Evolutionary conservation across 2,797 vertebrate species (phyloP), one percentile per base, ranked within the genome.

Genomic region (Microtus obscurus): DNA sequence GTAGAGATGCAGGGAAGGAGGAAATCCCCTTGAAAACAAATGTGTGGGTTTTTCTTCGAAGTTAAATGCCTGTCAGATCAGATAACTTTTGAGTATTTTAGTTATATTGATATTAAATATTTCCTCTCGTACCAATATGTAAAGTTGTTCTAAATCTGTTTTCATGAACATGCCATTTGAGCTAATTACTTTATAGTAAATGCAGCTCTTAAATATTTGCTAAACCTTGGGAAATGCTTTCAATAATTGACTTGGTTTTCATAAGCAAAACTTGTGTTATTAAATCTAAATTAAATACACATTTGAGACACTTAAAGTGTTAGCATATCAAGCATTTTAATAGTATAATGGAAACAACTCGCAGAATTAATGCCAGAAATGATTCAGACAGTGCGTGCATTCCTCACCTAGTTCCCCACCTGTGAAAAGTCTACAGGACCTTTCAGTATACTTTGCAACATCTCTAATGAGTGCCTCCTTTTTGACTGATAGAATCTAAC

Each of bases 271-370:
- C 96, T 97, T 95, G 96, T 97, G 97, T 98, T 98, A 98, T 98
- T 98, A 98, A 98, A 98, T 98, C 96, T 98, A 98, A 98, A 98
- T 98, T 98, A 98, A 98, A 98, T 97, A 95, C 98, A 98, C 97
- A 97, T 98, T 98, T 91, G 97, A 98, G 98, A 97, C 96, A 98
- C 98, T 98, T 98, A 97, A 97, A 98, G 97, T 98, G 96, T 97
- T 98, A 97, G 96, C 95, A 96, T 89, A 97, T 94, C 92, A 92
- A 96, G 91, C 89, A 40, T 96, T 89, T 93, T 86, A 96, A 16
- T 69, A 94, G 85, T 40, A 53, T 16, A 53, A 76, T 21, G 92
- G 96, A 97, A 98, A 97, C 88, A 98, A 97, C 95, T 97, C 96
- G 48, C 89, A 96, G 86, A 95, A 97, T 97, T 94, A 90, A 96